Evolutionary conservation across 2,888 invertebrate genomes (phyloP), one percentile per base, ranked within the genome.

Genomic region (Campoplex nolae): DNA sequence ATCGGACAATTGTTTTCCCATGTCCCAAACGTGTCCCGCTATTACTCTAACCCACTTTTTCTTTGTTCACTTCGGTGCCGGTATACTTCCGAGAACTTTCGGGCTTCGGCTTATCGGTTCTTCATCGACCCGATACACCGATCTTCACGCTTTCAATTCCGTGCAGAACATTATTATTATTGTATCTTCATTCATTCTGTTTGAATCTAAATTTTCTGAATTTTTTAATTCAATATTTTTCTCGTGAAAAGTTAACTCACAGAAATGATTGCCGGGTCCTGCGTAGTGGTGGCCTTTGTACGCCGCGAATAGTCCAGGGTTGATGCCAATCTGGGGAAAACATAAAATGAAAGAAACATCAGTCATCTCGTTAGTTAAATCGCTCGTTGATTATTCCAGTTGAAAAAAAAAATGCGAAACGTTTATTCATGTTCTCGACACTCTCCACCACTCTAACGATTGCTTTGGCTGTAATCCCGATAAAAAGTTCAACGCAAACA

Each of bases 251-350:
- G 6, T 0, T 3, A 4, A 95, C 96, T 96, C 94, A 97, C 99
- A 99, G 95, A 99, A 99, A 95, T 99, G 99, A 95, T 99, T 99
- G 70, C 99, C 99, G 70, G 99, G 99, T 77, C 99, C 99, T 79
- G 99, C 99, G 95, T 99, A 99, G 95, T 99, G 99, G 95, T 99
- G 99, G 3, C 99, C 99, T 95, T 99, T 98, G 95, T 98, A 99
- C 89, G 99, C 99, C 90, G 99, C 99, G 95, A 98, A 98, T 92
- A 99, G 95, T 2, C 99, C 99, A 16, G 99, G 99, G 96, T 99
- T 99, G 92, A 99, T 99, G 90, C 99, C 99, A 95, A 99, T 98
- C 99, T 99, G 95, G 83, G 38, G 1, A 38, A 95, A 94, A 89
- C 87, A 35, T 9, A 28, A 68, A 42, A 68, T 42, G n/a, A 38